Conservation (phyloP, 2,797 vertebrate genomes). For the Morelia viridis region DNA sequence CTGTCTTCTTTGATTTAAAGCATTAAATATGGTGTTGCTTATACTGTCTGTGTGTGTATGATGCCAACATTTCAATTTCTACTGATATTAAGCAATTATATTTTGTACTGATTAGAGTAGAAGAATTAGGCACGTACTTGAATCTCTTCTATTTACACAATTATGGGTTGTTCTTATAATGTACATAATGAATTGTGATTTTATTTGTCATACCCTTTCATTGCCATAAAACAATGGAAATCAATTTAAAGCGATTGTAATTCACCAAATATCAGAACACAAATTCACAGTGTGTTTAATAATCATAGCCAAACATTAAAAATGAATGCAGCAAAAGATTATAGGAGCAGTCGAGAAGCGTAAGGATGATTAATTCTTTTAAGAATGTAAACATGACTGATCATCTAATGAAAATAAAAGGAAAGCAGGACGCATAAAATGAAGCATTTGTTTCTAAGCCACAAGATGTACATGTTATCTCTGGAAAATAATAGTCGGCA, state of each 20-base stretch:
- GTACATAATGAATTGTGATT: neutral
- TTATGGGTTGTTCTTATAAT: neutral
- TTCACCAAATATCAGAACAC: neutral
- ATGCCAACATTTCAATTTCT: no score
- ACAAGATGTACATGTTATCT: neutral
- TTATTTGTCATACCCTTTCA: neutral
- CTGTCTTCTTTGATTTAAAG: neutral
- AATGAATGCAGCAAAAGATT: neutral
- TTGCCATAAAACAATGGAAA: neutral
- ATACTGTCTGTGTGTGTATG: no score
- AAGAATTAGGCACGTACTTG: no score
- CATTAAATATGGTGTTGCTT: neutral
- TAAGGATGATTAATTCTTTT: neutral
- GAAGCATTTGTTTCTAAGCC: neutral
- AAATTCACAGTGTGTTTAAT: neutral
- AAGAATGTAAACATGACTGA: neutral
- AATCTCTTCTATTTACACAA: neutral
- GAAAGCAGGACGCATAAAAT: neutral
- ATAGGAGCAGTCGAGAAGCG: neutral
- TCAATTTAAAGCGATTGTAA: constrained; percentile 1
- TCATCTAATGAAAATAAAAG: neutral
- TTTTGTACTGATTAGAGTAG: neutral
- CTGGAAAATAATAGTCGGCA: no score
- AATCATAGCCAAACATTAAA: neutral
- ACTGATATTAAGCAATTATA: neutral